Conservation (phyloP, 2,113 vertebrate species). For the Tauraco erythrolophus region DNA sequence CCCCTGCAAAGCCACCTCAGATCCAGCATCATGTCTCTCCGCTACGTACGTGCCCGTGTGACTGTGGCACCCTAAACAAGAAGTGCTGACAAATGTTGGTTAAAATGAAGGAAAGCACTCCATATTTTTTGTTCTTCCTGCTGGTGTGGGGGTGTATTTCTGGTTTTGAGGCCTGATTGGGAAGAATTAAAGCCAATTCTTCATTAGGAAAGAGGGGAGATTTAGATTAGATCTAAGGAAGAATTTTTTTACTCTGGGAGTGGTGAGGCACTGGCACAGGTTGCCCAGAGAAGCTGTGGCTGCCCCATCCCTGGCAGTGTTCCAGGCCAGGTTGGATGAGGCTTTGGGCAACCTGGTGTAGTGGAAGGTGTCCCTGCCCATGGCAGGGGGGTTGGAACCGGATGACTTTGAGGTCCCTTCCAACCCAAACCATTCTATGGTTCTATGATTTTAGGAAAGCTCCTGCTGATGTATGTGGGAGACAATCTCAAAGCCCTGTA, state of each 20-base stretch:
- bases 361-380: too few species aligned
- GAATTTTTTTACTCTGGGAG: too few species aligned
- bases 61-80: too few species aligned
- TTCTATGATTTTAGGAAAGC: neutral
- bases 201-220: neutral
- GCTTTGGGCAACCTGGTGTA: too few species aligned
- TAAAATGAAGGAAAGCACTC: neutral
- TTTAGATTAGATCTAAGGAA: too few species aligned
- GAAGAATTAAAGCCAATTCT: neutral
- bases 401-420: too few species aligned
- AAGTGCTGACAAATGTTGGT: neutral
- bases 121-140: fast-evolving
- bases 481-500: neutral
- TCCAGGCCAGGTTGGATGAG: too few species aligned
- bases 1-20: neutral
- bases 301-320: too few species aligned
- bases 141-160: neutral
- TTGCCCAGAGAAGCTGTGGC: too few species aligned
- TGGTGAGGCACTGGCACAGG: too few species aligned
- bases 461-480: neutral
- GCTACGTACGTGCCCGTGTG: fast-evolving
- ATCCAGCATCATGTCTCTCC: fast-evolving
- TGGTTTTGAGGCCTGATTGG: neutral
- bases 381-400: too few species aligned
- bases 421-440: too few species aligned